These are phyloP conservation scores for Deilephila porcellus DNA, from an alignment of 2,888 invertebrate species.

Conservation along the genomic window DNA sequence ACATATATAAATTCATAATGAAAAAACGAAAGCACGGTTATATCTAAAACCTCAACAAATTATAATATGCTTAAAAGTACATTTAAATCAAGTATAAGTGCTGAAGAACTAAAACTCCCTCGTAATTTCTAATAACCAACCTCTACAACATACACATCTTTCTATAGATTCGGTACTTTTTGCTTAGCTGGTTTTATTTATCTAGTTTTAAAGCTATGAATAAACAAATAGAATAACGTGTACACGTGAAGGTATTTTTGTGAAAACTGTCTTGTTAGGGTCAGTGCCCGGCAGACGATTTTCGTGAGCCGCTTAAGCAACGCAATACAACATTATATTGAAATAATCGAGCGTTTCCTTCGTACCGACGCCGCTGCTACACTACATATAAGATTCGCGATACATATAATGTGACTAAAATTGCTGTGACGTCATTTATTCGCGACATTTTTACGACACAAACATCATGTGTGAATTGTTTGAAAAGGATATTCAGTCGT, in stretches of 20 bases:
- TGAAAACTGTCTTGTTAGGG: slow-evolving; percentile 51
- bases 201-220: neutral
- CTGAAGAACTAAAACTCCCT: too few species aligned
- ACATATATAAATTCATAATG: too few species aligned
- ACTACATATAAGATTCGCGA: slow-evolving; percentile 14
- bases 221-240: slow-evolving; percentile 1
- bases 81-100: too few species aligned
- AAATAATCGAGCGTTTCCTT: slow-evolving; percentile 62
- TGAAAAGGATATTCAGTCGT: neutral
- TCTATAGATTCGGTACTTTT: too few species aligned
- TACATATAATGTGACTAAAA: neutral
- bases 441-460: neutral
- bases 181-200: too few species aligned
- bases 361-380: slow-evolving; percentile 35
- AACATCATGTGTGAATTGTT: neutral
- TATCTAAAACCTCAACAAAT: too few species aligned
- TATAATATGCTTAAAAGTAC: too few species aligned
- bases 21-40: too few species aligned
- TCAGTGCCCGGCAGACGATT: slow-evolving; percentile 50
- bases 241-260: slow-evolving; percentile 31
- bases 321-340: slow-evolving; percentile 52
- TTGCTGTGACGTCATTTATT: slow-evolving; percentile 1
- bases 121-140: too few species aligned
- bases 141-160: too few species aligned
- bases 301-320: slow-evolving; percentile 53